Evolutionary conservation across 2,888 invertebrate genomes (phyloP).

Genomic region (Cataglyphis altisquamis): DNA sequence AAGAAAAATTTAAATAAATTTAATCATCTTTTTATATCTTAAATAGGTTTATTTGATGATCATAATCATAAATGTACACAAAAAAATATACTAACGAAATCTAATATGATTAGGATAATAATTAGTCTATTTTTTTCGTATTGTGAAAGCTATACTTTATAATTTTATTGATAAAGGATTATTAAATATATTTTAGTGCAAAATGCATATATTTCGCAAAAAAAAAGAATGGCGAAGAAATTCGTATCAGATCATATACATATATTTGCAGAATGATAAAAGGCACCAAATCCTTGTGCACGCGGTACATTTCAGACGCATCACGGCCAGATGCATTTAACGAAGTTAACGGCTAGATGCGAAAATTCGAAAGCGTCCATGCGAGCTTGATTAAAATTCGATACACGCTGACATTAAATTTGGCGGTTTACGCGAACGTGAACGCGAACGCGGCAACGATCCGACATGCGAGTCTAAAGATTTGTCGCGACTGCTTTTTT

Average conservation of each 20-base stretch:
- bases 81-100: not conserved
- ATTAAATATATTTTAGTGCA: not conserved
- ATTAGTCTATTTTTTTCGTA: not conserved
- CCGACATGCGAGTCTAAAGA: slow-evolving; percentile 28
- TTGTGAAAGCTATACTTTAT: not conserved
- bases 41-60: slow-evolving; percentile 4
- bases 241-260: not conserved
- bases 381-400: slow-evolving; percentile 58
- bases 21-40: slow-evolving; percentile 4
- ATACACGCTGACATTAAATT: slow-evolving; percentile 62
- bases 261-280: slow-evolving; percentile 22
- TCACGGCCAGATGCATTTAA: slow-evolving; percentile 47
- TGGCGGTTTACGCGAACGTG: slow-evolving; percentile 62
- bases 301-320: slow-evolving; percentile 41
- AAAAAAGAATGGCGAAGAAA: not conserved
- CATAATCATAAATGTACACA: not conserved
- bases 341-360: slow-evolving; percentile 41
- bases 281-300: slow-evolving; percentile 8
- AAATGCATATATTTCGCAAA: not conserved
- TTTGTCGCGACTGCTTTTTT: slow-evolving; percentile 26
- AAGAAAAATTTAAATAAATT: not conserved
- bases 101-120: not conserved
- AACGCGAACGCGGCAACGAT: slow-evolving; percentile 9
- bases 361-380: slow-evolving; percentile 52
- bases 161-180: not conserved